phyloP scores from a whole-genome alignment of 1,140 invertebrate species.

The Papilio aristodemus region DNA sequence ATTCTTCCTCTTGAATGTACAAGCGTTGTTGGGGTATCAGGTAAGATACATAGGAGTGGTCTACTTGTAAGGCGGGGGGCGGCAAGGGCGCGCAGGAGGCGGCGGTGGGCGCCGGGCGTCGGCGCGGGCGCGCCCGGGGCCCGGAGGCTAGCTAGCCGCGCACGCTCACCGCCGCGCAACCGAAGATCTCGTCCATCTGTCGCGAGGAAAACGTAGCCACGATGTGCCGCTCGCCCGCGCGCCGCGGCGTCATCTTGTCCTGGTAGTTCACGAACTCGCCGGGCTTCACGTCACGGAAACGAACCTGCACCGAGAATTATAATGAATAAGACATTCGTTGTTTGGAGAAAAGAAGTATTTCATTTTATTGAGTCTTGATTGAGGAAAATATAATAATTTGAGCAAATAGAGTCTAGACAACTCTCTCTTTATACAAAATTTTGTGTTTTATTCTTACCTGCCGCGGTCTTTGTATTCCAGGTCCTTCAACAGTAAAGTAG shows the following conservation, averaged over 20 bases:
- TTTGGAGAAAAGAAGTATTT: too few relatives aligned
- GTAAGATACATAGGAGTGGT: constrained; percentile 59
- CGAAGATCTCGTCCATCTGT: constrained; percentile 83
- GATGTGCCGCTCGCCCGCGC: constrained; percentile 81
- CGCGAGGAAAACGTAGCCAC: constrained; percentile 84
- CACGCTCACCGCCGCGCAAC: constrained; percentile 78
- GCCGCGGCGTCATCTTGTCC: constrained; percentile 81
- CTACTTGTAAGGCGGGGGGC: constrained; percentile 55
- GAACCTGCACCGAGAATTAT: constrained; percentile 57
- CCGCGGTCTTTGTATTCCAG: constrained; percentile 83
- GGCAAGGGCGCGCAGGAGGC: constrained; percentile 41
- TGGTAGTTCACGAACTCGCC: constrained; percentile 81
- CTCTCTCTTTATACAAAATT: neutral
- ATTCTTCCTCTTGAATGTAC: constrained; percentile 67
- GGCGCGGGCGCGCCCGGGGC: constrained; percentile 59
- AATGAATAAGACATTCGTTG: too few relatives aligned
- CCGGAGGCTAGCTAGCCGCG: constrained; percentile 72
- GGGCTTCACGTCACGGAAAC: constrained; percentile 82
- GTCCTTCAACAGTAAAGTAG: constrained; percentile 85
- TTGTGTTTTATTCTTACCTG: constrained; percentile 58
- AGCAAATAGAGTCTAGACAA: too few relatives aligned
- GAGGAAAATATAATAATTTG: too few relatives aligned
- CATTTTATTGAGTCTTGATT: too few relatives aligned
- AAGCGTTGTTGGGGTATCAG: constrained; percentile 62
- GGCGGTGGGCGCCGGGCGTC: constrained; percentile 51